Base-by-base conservation (phyloP, 1,140 invertebrate species). In the Vanessa atalanta region DNA sequence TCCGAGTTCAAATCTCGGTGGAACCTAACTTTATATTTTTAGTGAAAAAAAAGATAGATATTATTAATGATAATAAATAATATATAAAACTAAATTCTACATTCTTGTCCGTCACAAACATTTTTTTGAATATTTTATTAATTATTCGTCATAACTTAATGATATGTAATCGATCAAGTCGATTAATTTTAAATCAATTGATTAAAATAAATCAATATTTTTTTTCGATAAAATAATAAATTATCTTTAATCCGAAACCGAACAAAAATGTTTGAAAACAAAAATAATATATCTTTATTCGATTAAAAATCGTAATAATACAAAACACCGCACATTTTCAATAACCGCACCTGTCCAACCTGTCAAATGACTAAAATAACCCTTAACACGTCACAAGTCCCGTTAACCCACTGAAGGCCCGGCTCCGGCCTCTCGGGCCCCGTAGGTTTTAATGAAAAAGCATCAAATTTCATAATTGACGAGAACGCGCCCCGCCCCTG, bases 1-100 rank as follows among this genome's bases (percentile, higher is more conserved):
- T 92, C 90, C 90, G 90, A 92, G 90, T 92, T 92, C 90, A 92
- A 92, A 90, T 92, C 90, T 92, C 90, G 90, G 90, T 91, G 90
- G 90, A 90, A 92, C 90, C 90, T 92, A 5, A 9, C 6, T 5
- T 53, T 53, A 14, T 53, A 16, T 53, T 53, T n/a, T 53, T 53
- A n/a, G 15, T 53, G n/a, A 53, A 53, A n/a, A 20, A n/a, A 16
- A 6, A 4, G 16, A 51, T 7, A 51, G 14, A n/a, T n/a, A 15
- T 48, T 48, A 31, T 3, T 31, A 31, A 31, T 6, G 26, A 31
- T 31, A 31, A 4, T 4, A 31, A 31, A 31, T 31, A 31, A 31
- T 31, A 4, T 4, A 31, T 31, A 4, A 31, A 31, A 20, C 1
- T 20, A 20, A 0, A 20, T 20, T 31, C 0, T 31, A 31, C 3